Conservation (phyloP, 2,888 invertebrate species). For the Apamea crenata region DNA sequence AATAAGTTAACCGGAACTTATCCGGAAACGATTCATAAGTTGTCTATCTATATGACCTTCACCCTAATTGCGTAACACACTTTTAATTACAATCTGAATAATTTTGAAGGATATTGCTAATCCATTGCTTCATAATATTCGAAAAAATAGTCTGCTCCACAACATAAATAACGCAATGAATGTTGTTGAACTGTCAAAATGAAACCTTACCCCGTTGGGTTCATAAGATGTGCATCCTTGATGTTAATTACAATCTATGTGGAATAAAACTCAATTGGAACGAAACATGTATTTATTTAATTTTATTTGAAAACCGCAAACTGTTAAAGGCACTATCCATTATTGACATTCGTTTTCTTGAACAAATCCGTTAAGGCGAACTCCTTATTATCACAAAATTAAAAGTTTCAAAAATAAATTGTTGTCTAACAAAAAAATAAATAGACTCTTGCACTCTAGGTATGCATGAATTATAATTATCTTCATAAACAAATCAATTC, state of each 20-base stretch:
- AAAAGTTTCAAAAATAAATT: constrained; percentile 25
- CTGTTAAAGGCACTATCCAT: constrained; percentile 62
- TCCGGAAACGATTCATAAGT: background rate
- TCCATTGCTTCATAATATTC: too few relatives aligned
- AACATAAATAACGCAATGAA: too few relatives aligned
- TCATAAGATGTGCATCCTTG: background rate
- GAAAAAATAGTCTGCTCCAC: background rate
- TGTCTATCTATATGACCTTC: background rate
- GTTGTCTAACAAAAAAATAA: constrained; percentile 39
- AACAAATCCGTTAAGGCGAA: constrained; percentile 40
- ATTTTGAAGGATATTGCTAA: too few relatives aligned
- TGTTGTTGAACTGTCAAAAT: too few relatives aligned
- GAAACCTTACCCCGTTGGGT: background rate
- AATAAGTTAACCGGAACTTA: background rate
- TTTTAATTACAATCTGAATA: too few relatives aligned
- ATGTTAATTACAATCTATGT: background rate
- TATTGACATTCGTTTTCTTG: constrained; percentile 58
- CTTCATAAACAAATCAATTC: constrained; percentile 10
- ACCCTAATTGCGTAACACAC: too few relatives aligned
- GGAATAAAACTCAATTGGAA: constrained; percentile 36
- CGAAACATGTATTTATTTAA: constrained; percentile 57
- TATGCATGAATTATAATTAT: background rate
- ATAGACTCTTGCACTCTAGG: constrained; percentile 36
- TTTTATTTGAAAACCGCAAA: constrained; percentile 46
- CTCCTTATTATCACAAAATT: constrained; percentile 44